A percentile compares a stretch with the other conserved stretches of the same genome.
phyloP scores from a whole-genome alignment of 2,113 vertebrate genomes.

The Ahaetulla prasina region DNA sequence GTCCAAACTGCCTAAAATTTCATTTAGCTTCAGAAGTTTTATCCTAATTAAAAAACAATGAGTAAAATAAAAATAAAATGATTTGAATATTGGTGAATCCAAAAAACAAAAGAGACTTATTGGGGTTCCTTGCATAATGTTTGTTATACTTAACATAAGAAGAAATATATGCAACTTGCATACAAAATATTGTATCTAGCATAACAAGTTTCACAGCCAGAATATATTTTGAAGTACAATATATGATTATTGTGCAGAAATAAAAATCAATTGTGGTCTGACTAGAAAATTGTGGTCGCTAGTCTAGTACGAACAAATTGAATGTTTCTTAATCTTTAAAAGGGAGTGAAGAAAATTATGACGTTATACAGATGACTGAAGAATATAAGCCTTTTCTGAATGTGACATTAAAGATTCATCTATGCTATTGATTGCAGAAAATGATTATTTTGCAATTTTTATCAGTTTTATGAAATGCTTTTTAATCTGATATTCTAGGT shows the following conservation, averaged over 20 bases:
- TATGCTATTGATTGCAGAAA: background rate
- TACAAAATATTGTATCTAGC: background rate
- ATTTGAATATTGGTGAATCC: background rate
- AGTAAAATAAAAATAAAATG: background rate
- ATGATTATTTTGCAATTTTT: background rate
- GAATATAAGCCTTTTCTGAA: background rate
- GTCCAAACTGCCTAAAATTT: background rate
- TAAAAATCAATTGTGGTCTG: background rate
- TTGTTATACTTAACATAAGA: background rate
- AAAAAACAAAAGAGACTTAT: background rate
- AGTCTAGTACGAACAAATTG: background rate
- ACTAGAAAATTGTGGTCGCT: background rate
- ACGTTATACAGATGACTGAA: background rate
- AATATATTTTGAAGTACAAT: background rate
- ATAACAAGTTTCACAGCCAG: background rate
- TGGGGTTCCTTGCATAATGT: background rate
- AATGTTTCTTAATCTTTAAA: background rate
- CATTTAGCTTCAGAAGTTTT: background rate
- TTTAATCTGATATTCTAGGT: slow-evolving; percentile 1
- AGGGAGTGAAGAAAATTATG: slow-evolving; percentile 1
- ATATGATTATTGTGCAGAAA: background rate
- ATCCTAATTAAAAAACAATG: background rate
- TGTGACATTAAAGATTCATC: background rate
- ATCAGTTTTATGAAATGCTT: slow-evolving; percentile 1
- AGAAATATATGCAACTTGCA: background rate